Evolutionary conservation across 1,140 invertebrate genomes (phyloP).

Genomic region (Metaphire vulgaris): DNA sequence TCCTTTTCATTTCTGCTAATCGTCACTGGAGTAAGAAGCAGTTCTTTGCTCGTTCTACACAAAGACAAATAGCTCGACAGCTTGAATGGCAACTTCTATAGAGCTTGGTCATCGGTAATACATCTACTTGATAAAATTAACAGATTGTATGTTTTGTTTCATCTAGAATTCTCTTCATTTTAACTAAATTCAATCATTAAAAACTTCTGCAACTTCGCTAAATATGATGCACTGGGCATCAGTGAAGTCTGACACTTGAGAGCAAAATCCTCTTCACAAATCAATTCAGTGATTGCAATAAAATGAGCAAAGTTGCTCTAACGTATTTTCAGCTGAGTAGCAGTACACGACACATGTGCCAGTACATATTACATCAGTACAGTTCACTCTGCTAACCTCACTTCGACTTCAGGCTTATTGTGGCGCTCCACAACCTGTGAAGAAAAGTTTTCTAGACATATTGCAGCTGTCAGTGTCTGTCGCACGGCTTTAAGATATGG

Average conservation of each 20-base stretch:
- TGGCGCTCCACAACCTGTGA: slow-evolving; percentile 98
- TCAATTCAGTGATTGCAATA: background rate
- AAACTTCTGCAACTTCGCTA: background rate
- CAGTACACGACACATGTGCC: too few species aligned
- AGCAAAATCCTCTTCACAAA: too few species aligned
- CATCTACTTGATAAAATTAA: background rate
- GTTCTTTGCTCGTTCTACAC: slow-evolving; percentile 64
- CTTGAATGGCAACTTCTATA: background rate
- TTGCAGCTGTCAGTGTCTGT: slow-evolving; percentile 91
- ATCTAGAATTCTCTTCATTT: too few species aligned
- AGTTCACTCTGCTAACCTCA: slow-evolving; percentile 55
- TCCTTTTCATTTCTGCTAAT: slow-evolving; percentile 98
- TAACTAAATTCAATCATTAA: background rate
- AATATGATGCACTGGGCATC: too few species aligned
- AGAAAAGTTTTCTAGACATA: slow-evolving; percentile 97
- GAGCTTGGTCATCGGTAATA: background rate
- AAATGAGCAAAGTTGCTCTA: background rate
- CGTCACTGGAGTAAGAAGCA: slow-evolving; percentile 88
- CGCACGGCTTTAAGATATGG: slow-evolving; percentile 96
- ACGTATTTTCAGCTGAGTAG: background rate
- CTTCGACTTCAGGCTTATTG: slow-evolving; percentile 99
- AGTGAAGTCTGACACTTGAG: too few species aligned
- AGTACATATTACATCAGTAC: background rate
- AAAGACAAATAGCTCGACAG: background rate
- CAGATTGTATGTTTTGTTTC: too few species aligned